Evolutionary conservation across 2,797 vertebrate genomes (phyloP).

Genomic region (Spondyliosoma cantharus): DNA sequence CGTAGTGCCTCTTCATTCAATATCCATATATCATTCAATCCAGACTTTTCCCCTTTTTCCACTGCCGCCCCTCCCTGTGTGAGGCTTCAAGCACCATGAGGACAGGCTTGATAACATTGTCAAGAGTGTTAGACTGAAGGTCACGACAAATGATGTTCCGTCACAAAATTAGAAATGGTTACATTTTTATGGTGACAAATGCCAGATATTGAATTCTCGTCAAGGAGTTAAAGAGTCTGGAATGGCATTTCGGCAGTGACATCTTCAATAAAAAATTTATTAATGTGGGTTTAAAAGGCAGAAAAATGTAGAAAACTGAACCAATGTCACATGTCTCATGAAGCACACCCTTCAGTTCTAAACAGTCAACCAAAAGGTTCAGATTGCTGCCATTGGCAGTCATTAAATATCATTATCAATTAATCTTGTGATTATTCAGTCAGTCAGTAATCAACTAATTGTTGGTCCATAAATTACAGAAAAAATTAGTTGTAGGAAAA

Average conservation of each 20-base stretch:
- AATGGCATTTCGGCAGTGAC: background rate
- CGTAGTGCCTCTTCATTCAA: slow-evolving; percentile 7
- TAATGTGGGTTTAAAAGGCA: background rate
- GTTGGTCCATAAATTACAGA: no score
- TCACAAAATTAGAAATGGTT: background rate
- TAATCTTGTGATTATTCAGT: no score
- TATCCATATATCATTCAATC: slow-evolving; percentile 13
- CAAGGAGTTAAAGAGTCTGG: no score
- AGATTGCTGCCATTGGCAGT: no score
- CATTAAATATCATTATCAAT: no score
- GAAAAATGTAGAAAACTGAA: background rate
- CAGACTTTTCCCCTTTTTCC: background rate
- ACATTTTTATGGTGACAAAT: background rate
- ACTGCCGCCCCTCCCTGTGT: background rate
- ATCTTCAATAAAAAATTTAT: background rate
- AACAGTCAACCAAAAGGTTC: no score
- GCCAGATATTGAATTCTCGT: background rate
- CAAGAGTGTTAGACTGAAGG: background rate
- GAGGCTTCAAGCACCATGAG: background rate
- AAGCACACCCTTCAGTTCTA: background rate
- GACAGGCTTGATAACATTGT: background rate
- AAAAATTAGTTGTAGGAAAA: no score
- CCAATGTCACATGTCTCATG: background rate
- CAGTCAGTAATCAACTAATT: no score
- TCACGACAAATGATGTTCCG: no score